A percentile compares a stretch with the other conserved stretches of the same genome.
Evolutionary conservation across 1,140 invertebrate species (phyloP).

Genomic region (Liolophura sinensis): DNA sequence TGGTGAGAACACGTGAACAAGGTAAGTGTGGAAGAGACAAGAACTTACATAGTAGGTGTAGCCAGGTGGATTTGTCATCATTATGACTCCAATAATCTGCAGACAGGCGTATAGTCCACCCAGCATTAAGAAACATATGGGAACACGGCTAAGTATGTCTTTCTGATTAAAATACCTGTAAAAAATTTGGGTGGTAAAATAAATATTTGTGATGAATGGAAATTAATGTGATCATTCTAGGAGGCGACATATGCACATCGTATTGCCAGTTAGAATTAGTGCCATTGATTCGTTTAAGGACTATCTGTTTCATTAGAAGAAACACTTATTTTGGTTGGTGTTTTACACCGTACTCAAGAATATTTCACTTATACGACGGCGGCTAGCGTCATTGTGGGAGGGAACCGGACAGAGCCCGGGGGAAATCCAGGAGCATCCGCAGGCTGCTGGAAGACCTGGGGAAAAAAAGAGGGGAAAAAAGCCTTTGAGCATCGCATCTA

Average conservation of each 20-base stretch:
- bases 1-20: too few relatives aligned
- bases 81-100: constrained; percentile 36
- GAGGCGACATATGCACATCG: background rate
- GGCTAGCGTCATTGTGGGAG: too few relatives aligned
- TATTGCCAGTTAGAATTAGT: background rate
- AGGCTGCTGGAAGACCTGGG: too few relatives aligned
- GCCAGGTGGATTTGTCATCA: constrained; percentile 15
- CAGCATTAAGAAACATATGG: constrained; percentile 49
- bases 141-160: constrained; percentile 44
- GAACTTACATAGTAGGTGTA: background rate
- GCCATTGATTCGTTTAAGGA: background rate
- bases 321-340: too few relatives aligned
- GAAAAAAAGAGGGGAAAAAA: too few relatives aligned
- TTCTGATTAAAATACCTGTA: constrained; percentile 47
- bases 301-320: too few relatives aligned
- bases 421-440: too few relatives aligned
- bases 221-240: background rate
- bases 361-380: too few relatives aligned
- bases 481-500: too few relatives aligned
- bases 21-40: too few relatives aligned
- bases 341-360: too few relatives aligned
- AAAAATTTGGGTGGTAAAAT: background rate
- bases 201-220: background rate
- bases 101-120: constrained; percentile 39
- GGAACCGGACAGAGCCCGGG: too few relatives aligned